phyloP scores from a whole-genome alignment of 35 echinoderm and acorn worm genomes.

The Heliocidaris erythrogramma region DNA sequence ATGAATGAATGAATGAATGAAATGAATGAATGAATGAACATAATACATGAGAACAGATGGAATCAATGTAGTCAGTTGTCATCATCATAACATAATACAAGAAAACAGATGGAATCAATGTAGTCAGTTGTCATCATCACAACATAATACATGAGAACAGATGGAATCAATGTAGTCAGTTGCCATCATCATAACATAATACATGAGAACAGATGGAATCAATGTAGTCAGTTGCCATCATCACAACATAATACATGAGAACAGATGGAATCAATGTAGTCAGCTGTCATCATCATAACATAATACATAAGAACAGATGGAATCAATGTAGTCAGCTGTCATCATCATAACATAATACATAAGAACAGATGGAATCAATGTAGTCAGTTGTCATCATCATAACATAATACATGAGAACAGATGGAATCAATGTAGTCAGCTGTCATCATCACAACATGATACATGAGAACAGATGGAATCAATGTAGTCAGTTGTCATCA shows the following conservation, averaged over 20 bases:
- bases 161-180: neutral
- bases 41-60: neutral
- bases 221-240: neutral
- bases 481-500: neutral
- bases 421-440: neutral
- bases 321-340: neutral
- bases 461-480: neutral
- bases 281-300: neutral
- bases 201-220: neutral
- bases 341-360: neutral
- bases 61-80: neutral
- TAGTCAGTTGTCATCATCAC: neutral
- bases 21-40: too few species aligned
- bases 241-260: neutral
- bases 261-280: neutral
- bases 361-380: neutral
- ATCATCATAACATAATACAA: neutral
- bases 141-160: neutral
- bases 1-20: too few species aligned
- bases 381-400: neutral
- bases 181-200: neutral
- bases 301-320: neutral
- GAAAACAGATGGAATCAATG: neutral
- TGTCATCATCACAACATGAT: neutral
- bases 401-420: neutral